Percentiles rank a stretch among this genome's conserved stretches.
Conservation (phyloP, 2,888 invertebrate species). For the Nasonia oneida region DNA sequence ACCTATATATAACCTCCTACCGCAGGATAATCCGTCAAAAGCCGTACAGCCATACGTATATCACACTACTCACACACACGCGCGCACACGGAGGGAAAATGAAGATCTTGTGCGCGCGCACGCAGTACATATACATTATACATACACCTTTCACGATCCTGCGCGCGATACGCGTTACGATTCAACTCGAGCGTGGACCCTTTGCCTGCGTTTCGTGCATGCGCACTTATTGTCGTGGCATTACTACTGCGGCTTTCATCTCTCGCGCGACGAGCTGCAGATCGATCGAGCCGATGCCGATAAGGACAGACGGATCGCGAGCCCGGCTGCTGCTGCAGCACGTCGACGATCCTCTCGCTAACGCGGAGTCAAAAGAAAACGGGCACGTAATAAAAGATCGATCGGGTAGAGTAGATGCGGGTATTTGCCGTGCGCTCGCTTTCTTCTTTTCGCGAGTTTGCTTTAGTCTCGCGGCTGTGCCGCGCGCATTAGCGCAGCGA, state of each 20-base stretch:
- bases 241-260: slow-evolving; percentile 31
- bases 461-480: no score
- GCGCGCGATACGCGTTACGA: neutral
- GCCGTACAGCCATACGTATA: neutral
- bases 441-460: neutral
- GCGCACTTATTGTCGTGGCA: neutral
- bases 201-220: neutral
- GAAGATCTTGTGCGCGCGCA: slow-evolving; percentile 12
- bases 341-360: slow-evolving; percentile 12
- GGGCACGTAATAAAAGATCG: slow-evolving; percentile 53
- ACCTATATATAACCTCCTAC: neutral
- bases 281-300: slow-evolving; percentile 35
- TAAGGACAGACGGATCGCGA: slow-evolving; percentile 33
- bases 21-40: slow-evolving; percentile 46
- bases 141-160: slow-evolving; percentile 2
- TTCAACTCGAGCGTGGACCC: slow-evolving; percentile 26
- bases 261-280: neutral
- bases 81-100: slow-evolving; percentile 27
- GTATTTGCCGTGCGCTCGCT: neutral
- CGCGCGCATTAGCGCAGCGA: no score
- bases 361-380: slow-evolving; percentile 51
- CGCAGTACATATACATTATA: no score
- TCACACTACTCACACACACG: neutral
- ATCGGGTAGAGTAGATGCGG: slow-evolving; percentile 21
- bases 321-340: neutral